phyloP scores from a whole-genome alignment of 2,888 invertebrate genomes.

The Germaria angustata region DNA sequence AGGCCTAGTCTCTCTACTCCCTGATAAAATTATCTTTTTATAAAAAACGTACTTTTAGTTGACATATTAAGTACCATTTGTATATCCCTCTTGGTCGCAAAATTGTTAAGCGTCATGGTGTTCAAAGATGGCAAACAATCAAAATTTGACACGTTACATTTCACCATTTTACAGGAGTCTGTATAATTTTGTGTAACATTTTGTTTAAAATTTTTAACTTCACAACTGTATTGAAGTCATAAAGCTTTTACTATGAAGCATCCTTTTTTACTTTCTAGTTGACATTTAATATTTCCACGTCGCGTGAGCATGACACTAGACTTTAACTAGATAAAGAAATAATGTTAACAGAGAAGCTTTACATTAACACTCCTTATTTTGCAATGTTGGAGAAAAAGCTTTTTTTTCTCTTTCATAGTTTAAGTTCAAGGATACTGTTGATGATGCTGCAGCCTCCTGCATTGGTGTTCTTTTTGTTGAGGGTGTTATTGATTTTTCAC shows the following conservation, averaged over 20 bases:
- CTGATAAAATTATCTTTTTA: too few species aligned
- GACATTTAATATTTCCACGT: not conserved
- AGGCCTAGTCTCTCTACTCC: too few species aligned
- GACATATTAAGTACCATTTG: too few species aligned
- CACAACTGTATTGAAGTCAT: too few species aligned
- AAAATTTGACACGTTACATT: too few species aligned
- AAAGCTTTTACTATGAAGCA: constrained; percentile 18
- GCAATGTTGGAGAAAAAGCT: constrained; percentile 19
- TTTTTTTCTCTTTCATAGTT: not conserved
- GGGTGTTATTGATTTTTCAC: constrained; percentile 68
- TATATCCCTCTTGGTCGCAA: too few species aligned
- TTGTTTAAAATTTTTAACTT: too few species aligned
- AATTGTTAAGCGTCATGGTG: too few species aligned
- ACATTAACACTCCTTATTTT: not conserved
- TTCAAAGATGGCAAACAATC: too few species aligned
- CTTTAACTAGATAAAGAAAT: not conserved
- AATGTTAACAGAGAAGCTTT: constrained; percentile 21
- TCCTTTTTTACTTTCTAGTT: not conserved
- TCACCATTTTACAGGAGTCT: too few species aligned
- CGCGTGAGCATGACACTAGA: not conserved
- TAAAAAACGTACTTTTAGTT: too few species aligned
- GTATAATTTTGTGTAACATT: too few species aligned
- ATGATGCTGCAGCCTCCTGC: constrained; percentile 55
- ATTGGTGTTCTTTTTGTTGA: not conserved
- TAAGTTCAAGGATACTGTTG: constrained; percentile 4